These are phyloP conservation scores for Prosopocoilus inquinatus DNA, from an alignment of 2,888 invertebrate genomes.

Conservation along the genomic window DNA sequence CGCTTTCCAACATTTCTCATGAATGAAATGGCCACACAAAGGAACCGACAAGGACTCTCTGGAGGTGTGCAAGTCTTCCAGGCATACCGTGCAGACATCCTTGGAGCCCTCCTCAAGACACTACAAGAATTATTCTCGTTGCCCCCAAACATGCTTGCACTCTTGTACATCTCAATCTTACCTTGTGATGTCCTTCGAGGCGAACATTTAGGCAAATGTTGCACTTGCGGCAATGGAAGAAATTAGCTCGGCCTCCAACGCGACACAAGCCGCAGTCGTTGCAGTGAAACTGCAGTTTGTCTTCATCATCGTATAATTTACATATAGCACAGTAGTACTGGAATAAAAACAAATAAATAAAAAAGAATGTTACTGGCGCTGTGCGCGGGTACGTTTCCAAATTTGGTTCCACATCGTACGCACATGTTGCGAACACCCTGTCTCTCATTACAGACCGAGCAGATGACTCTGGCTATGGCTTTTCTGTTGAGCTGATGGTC, in stretches of 20 bases:
- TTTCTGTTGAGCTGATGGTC: slow-evolving; percentile 74
- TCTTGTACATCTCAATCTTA: slow-evolving; percentile 45
- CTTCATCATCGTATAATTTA: slow-evolving; percentile 78
- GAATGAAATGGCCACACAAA: slow-evolving; percentile 79
- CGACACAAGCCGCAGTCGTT: slow-evolving; percentile 81
- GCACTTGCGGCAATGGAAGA: slow-evolving; percentile 80
- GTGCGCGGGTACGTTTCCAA: slow-evolving; percentile 63
- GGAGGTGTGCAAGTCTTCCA: slow-evolving; percentile 82
- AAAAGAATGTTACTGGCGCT: not conserved
- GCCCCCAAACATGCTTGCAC: slow-evolving; percentile 19
- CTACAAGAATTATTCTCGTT: slow-evolving; percentile 49
- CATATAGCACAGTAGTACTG: slow-evolving; percentile 78
- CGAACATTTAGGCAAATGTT: slow-evolving; percentile 78
- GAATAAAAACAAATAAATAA: slow-evolving; percentile 18
- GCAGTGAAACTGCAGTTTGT: slow-evolving; percentile 82
- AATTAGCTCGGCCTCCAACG: slow-evolving; percentile 75
- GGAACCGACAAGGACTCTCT: slow-evolving; percentile 79
- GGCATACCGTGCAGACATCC: slow-evolving; percentile 78
- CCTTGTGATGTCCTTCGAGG: slow-evolving; percentile 72
- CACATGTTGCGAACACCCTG: slow-evolving; percentile 73
- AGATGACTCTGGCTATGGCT: slow-evolving; percentile 71
- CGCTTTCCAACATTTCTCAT: slow-evolving; percentile 74
- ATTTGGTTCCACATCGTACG: slow-evolving; percentile 65
- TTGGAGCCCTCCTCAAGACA: slow-evolving; percentile 82
- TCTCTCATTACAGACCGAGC: slow-evolving; percentile 69